phyloP scores from a whole-genome alignment of 2,888 invertebrate species.

The Auanema sp. region DNA sequence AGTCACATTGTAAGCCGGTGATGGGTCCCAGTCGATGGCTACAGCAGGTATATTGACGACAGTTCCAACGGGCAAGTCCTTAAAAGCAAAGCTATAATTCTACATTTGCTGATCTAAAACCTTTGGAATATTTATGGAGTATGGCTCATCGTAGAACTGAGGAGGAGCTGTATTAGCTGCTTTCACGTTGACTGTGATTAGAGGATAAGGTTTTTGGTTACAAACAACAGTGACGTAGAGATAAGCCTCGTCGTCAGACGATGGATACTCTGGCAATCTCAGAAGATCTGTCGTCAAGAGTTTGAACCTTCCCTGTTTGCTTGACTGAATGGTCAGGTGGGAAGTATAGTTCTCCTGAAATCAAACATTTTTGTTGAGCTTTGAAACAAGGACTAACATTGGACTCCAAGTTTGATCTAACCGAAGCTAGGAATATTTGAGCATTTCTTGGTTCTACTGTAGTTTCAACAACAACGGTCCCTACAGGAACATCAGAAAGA shows the following conservation, averaged over 20 bases:
- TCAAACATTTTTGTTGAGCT: not conserved
- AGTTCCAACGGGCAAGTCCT: constrained; percentile 36
- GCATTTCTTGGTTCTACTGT: constrained; percentile 54
- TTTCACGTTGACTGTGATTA: constrained; percentile 53
- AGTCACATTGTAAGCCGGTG: constrained; percentile 40
- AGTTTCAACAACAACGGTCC: constrained; percentile 49
- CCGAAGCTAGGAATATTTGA: constrained; percentile 39
- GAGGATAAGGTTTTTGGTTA: constrained; percentile 54
- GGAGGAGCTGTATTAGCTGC: constrained; percentile 52
- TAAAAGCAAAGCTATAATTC: constrained; percentile 1
- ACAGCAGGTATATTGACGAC: constrained; percentile 51
- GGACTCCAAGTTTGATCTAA: constrained; percentile 48
- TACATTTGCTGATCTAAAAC: constrained; percentile 19
- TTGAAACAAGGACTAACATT: constrained; percentile 7
- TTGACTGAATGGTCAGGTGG: constrained; percentile 26
- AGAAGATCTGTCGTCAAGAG: constrained; percentile 23
- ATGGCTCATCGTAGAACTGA: constrained; percentile 53
- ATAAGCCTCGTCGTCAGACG: constrained; percentile 48
- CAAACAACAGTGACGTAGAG: constrained; percentile 56
- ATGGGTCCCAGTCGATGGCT: constrained; percentile 59
- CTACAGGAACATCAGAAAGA: constrained; percentile 33
- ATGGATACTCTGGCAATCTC: constrained; percentile 51
- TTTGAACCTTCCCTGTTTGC: constrained; percentile 39
- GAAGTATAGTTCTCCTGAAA: constrained; percentile 37
- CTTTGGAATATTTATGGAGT: constrained; percentile 42